These are phyloP conservation scores for Pristionchus fissidentatus DNA, from an alignment of 2,888 invertebrate genomes.

Conservation along the genomic window DNA sequence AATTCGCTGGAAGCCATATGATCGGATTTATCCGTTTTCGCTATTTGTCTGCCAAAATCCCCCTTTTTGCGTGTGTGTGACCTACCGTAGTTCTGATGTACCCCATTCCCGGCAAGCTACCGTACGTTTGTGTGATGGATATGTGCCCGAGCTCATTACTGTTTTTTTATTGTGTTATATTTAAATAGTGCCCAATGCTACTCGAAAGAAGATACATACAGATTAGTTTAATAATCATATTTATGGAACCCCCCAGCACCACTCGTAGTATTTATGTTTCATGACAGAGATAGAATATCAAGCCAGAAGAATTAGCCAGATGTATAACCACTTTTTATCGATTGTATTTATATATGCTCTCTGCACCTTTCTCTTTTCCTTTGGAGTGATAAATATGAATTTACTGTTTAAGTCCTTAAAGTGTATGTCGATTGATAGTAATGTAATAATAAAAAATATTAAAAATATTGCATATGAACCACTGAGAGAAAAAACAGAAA, in stretches of 20 bases:
- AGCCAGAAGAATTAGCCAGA: too few species aligned
- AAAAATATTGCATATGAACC: too few species aligned
- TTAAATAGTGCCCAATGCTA: constrained; percentile 6
- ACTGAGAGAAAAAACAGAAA: too few species aligned
- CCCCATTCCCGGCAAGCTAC: not conserved
- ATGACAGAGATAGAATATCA: constrained; percentile 2
- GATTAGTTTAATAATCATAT: constrained; percentile 17
- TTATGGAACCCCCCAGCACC: not conserved
- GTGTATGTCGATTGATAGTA: too few species aligned
- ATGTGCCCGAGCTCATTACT: not conserved
- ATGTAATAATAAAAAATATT: too few species aligned
- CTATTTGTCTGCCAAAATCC: not conserved
- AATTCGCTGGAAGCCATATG: too few species aligned
- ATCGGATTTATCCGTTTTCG: not conserved
- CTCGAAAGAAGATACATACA: not conserved
- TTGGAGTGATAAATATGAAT: too few species aligned
- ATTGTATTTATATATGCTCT: too few species aligned
- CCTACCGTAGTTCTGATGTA: constrained; percentile 27
- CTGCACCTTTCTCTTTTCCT: too few species aligned
- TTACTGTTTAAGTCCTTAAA: too few species aligned
- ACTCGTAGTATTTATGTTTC: constrained; percentile 19
- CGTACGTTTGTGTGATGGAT: not conserved
- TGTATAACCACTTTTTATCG: too few species aligned
- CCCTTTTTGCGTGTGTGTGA: not conserved
- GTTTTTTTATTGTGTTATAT: not conserved